Evolutionary conservation across 2,888 invertebrate genomes (phyloP).

Genomic region (Hydroisotoma schaefferi): DNA sequence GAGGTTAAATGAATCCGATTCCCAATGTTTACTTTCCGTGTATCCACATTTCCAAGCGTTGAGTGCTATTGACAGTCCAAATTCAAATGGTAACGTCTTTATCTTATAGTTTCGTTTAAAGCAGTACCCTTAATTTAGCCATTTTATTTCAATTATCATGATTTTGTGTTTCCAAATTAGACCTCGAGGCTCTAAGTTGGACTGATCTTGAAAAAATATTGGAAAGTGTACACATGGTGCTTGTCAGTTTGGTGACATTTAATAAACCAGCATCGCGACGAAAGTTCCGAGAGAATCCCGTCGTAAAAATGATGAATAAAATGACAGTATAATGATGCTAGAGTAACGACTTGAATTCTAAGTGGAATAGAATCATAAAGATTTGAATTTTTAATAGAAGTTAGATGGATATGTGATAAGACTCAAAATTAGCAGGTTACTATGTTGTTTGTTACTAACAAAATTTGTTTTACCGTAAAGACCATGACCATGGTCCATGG

Average conservation of each 20-base stretch:
- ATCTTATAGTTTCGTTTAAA: neutral
- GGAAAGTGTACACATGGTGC: conserved; percentile 32
- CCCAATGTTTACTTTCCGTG: conserved; percentile 32
- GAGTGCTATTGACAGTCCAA: conserved; percentile 30
- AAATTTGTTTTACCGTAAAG: too few relatives aligned
- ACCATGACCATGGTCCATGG: too few relatives aligned
- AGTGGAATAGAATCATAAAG: too few relatives aligned
- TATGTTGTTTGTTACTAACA: too few relatives aligned
- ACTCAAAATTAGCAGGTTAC: too few relatives aligned
- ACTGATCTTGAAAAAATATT: conserved; percentile 15
- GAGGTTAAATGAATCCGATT: conserved; percentile 34
- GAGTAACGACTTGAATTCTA: too few relatives aligned
- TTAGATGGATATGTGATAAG: too few relatives aligned
- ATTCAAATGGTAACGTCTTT: conserved; percentile 2
- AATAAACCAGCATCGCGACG: conserved; percentile 10
- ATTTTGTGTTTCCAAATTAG: conserved; percentile 5
- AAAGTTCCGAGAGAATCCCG: conserved; percentile 6
- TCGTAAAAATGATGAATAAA: conserved; percentile 2
- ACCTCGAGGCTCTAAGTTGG: conserved; percentile 14
- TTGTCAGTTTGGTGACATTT: conserved; percentile 30
- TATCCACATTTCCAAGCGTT: conserved; percentile 41
- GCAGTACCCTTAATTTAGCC: neutral
- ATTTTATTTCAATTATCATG: neutral
- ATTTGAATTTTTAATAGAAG: too few relatives aligned
- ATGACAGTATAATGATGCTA: neutral